Evolutionary conservation across 2,797 vertebrate genomes (phyloP).

Genomic region (Coluber constrictor): DNA sequence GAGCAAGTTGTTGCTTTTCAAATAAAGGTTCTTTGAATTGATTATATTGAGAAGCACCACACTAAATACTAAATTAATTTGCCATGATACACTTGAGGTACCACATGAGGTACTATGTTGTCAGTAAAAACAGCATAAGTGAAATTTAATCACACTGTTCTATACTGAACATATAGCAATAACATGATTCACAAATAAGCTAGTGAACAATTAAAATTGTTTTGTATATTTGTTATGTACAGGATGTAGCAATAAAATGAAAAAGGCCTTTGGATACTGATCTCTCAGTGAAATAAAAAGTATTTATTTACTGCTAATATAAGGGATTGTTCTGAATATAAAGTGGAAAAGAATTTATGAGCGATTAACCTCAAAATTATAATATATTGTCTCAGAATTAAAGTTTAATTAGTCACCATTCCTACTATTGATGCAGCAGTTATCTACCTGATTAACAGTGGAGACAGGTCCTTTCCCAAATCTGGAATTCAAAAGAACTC

Average conservation of each 20-base stretch:
- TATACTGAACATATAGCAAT: conserved; percentile 34
- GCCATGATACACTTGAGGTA: conserved; percentile 32
- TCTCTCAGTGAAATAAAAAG: conserved; percentile 61
- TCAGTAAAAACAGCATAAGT: conserved; percentile 41
- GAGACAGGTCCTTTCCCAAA: neutral
- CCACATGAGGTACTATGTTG: conserved; percentile 29
- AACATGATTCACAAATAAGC: conserved; percentile 58
- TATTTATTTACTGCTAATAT: conserved; percentile 68
- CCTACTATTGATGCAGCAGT: conserved; percentile 1
- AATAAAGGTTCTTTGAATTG: conserved; percentile 37
- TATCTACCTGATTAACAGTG: neutral
- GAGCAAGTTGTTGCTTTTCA: conserved; percentile 24
- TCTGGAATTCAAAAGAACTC: neutral
- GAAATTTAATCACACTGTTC: conserved; percentile 47
- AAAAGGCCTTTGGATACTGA: conserved; percentile 72
- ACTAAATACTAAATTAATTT: conserved; percentile 43
- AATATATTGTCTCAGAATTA: conserved; percentile 41
- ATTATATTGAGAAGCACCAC: conserved; percentile 10
- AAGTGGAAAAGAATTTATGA: conserved; percentile 64
- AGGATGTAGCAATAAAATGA: conserved; percentile 71
- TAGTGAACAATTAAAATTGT: conserved; percentile 68
- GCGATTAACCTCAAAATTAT: conserved; percentile 56
- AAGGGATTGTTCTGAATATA: conserved; percentile 60
- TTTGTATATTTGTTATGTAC: conserved; percentile 63
- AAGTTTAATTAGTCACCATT: conserved; percentile 46